These are phyloP conservation scores for Tryphoninae sp. DNA, from an alignment of 2,888 invertebrate genomes.

Conservation along the genomic window DNA sequence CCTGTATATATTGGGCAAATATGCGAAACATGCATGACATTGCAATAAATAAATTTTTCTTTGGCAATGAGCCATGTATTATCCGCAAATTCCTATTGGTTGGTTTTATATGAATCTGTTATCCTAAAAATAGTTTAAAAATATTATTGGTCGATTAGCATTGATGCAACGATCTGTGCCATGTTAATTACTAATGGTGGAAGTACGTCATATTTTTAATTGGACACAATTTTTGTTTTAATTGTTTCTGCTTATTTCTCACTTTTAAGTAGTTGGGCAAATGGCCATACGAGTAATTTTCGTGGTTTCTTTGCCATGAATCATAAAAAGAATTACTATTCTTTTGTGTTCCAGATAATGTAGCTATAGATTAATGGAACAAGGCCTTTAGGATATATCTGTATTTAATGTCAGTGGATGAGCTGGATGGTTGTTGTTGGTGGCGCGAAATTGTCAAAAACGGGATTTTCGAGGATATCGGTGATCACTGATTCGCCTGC, in stretches of 20 bases:
- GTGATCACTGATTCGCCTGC: conserved; percentile 61
- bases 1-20: background rate
- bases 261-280: no score
- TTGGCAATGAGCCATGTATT: background rate
- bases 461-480: conserved; percentile 72
- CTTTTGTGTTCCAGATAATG: conserved; percentile 79
- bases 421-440: conserved; percentile 77
- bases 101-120: background rate
- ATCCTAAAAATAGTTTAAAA: background rate
- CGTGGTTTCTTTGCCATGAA: background rate
- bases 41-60: background rate
- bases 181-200: no score
- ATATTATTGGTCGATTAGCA: background rate
- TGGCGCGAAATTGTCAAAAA: conserved; percentile 76
- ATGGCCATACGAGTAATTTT: background rate
- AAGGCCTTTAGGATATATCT: conserved; percentile 79
- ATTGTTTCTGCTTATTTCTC: no score
- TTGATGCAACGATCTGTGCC: no score
- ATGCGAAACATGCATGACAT: background rate
- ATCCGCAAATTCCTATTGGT: background rate
- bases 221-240: no score
- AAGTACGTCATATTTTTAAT: no score
- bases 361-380: conserved; percentile 79
- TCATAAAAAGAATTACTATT: background rate
- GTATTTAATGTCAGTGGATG: conserved; percentile 80